Evolutionary conservation across 2,797 vertebrate species (phyloP), one percentile per base, ranked within the genome.

Genomic region (Gymnoscopelus microlampas): DNA sequence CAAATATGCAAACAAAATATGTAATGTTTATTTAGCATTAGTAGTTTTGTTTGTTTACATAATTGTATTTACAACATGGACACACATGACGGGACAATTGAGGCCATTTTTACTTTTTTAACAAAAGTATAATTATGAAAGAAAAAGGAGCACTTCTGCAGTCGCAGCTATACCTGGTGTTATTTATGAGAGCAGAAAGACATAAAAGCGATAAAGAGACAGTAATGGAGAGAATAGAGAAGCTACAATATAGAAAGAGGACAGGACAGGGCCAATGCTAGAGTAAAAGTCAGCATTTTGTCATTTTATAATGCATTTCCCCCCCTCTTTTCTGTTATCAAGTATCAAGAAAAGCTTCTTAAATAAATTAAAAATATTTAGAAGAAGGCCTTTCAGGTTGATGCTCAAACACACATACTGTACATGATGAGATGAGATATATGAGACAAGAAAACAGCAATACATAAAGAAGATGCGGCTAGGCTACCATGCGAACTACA

Each of bases 21-120:
- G 80, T 87, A 50, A 83, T 85, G 90, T 94, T 94, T 94, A 94
- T 94, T 94, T 81, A 89, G 85, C 85, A 91, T 94, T 94, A 94
- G 91, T 93, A 80, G 77, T 92, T 86, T 74, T 78, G 53, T 76
- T 89, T 87, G 90, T 91, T 92, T 93, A 90, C 90, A 91, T 81
- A 66, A 83, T 82, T 92, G 83, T 91, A 91, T 94, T 89, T 92
- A 93, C 90, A 94, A 92, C 89, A 89, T 82, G 80, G 80, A 91
- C 87, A 94, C 83, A 79, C 90, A 66, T 74, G 60, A 87, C 67
- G 86, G 61, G 44, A 80, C 83, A 81, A 65, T 55, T 66, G 72
- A 81, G 77, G 78, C 78, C 66, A 71, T 79, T 69, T n/a, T 44
- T 44, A 15, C 12, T 51, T 79, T 82, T 56, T 68, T 71, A 84